Evolutionary conservation across 2,797 vertebrate species (phyloP).

Genomic region (Setipinna tenuifilis): DNA sequence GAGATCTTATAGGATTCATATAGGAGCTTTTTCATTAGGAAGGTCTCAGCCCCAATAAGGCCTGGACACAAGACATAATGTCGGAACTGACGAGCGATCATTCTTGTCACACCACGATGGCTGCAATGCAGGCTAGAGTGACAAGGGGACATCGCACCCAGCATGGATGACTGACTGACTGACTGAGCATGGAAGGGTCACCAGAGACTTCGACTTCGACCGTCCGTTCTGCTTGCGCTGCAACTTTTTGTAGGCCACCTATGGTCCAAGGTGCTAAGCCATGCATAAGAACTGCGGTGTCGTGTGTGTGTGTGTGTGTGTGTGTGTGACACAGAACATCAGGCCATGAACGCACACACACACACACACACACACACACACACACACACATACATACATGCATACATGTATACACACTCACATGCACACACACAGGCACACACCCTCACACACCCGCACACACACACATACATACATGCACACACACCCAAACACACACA

Average conservation of each 20-base stretch:
- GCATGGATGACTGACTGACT: too few relatives aligned
- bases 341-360: not conserved
- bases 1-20: too few relatives aligned
- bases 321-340: too few relatives aligned
- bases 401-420: too few relatives aligned
- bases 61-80: not conserved
- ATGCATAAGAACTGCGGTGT: not conserved
- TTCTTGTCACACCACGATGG: not conserved
- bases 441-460: too few relatives aligned
- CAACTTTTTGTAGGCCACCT: not conserved
- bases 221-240: not conserved
- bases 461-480: not conserved
- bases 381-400: constrained; percentile 10
- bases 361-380: constrained; percentile 14
- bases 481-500: not conserved
- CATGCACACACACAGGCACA: not conserved
- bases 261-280: not conserved
- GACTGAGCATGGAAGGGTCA: not conserved
- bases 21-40: too few relatives aligned
- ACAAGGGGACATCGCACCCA: not conserved
- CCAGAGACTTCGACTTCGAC: not conserved
- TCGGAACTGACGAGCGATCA: too few relatives aligned
- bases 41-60: too few relatives aligned
- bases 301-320: not conserved
- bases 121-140: not conserved